Percentiles rank a stretch among this genome's conserved stretches.
Conservation (phyloP, 2,113 vertebrate genomes). For the Tonatia bakeri region DNA sequence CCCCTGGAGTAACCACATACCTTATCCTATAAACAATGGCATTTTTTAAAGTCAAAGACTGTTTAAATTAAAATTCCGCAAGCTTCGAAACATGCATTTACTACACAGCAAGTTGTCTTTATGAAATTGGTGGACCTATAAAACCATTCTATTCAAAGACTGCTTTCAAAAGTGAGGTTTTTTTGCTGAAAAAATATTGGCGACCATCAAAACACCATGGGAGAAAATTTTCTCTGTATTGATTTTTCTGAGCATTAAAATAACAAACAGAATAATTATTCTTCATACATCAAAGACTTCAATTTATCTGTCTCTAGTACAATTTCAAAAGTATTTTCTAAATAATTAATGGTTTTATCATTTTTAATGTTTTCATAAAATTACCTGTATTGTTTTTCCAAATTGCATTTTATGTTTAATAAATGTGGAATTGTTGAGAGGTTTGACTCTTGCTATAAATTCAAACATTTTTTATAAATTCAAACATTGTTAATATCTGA, state of each 20-base stretch:
- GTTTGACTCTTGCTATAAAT: background rate
- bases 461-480: background rate
- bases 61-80: background rate
- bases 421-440: background rate
- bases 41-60: background rate
- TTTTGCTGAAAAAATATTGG: background rate
- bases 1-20: background rate
- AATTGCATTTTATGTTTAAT: conserved; percentile 23
- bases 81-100: background rate
- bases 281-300: background rate
- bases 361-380: conserved; percentile 33
- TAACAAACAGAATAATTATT: conserved; percentile 27
- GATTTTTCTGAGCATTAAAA: conserved; percentile 39
- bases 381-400: background rate
- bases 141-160: background rate
- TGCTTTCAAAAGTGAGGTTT: background rate
- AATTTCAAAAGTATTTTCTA: conserved; percentile 2
- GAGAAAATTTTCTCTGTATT: background rate
- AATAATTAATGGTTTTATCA: conserved; percentile 2
- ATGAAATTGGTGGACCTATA: background rate
- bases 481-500: background rate
- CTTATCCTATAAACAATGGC: background rate
- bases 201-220: background rate
- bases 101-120: background rate
- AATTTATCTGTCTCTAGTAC: background rate